Evolutionary conservation across 2,113 vertebrate species (phyloP).

Genomic region (Calonectris borealis): DNA sequence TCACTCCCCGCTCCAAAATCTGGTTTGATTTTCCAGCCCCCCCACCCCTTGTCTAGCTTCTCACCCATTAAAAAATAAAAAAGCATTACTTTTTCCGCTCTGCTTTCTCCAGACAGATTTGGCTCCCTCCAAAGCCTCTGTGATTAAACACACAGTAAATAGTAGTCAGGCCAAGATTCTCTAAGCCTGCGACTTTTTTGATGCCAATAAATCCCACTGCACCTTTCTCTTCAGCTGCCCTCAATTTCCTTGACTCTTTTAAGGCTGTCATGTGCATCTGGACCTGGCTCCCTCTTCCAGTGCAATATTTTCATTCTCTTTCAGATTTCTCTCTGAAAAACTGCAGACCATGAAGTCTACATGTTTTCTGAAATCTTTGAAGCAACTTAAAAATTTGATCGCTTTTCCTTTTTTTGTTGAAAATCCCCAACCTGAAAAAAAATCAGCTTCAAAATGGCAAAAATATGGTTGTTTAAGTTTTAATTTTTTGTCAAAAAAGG

Average conservation of each 20-base stretch:
- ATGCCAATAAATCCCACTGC: slow-evolving; percentile 45
- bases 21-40: background rate
- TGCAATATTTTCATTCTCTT: background rate
- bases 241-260: slow-evolving; percentile 49
- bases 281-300: background rate
- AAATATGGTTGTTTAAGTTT: background rate
- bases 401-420: background rate
- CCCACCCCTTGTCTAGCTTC: background rate
- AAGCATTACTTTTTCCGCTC: background rate
- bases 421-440: background rate
- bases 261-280: slow-evolving; percentile 23
- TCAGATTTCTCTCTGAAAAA: background rate
- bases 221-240: slow-evolving; percentile 52
- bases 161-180: slow-evolving; percentile 13
- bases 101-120: background rate
- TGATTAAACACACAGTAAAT: slow-evolving; percentile 61
- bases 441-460: background rate
- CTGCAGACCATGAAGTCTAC: background rate
- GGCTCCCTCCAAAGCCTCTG: background rate
- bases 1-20: background rate
- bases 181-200: background rate
- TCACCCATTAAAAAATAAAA: background rate
- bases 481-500: background rate
- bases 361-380: background rate
- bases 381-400: background rate